These are phyloP conservation scores for Xiphorhynchus erythropygius DNA, from an alignment of 2,797 vertebrate species.

Conservation along the genomic window DNA sequence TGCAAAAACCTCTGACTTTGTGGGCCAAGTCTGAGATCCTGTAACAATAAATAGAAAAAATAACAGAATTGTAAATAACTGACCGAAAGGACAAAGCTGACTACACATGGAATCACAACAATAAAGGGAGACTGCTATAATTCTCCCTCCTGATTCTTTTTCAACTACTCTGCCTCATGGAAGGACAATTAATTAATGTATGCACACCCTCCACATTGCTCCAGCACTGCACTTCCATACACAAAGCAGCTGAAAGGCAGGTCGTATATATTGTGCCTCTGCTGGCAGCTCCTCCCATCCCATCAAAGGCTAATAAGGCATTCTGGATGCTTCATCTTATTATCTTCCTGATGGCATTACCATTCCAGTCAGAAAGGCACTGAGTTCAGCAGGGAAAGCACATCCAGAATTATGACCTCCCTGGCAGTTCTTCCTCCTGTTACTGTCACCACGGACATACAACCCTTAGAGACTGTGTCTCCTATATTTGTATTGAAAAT, in stretches of 20 bases:
- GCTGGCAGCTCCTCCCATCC: neutral
- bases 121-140: neutral
- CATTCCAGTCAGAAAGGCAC: slow-evolving; percentile 40
- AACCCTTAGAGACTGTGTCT: neutral
- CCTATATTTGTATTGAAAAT: neutral
- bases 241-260: slow-evolving; percentile 17
- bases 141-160: neutral
- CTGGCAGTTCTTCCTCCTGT: neutral
- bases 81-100: slow-evolving; percentile 10
- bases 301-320: neutral
- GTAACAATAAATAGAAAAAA: neutral
- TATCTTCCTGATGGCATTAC: slow-evolving; percentile 25
- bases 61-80: slow-evolving; percentile 11
- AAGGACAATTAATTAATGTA: neutral
- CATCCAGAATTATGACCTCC: neutral
- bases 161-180: neutral
- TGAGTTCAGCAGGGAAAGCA: neutral
- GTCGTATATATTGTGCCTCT: neutral
- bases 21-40: neutral
- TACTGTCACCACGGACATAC: neutral
- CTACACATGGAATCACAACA: neutral
- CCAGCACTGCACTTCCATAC: neutral
- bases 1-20: neutral
- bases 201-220: neutral
- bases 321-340: slow-evolving; percentile 3